These are phyloP conservation scores for Trochalopteron elliotii DNA, from an alignment of 2,113 vertebrate species.

Conservation along the genomic window DNA sequence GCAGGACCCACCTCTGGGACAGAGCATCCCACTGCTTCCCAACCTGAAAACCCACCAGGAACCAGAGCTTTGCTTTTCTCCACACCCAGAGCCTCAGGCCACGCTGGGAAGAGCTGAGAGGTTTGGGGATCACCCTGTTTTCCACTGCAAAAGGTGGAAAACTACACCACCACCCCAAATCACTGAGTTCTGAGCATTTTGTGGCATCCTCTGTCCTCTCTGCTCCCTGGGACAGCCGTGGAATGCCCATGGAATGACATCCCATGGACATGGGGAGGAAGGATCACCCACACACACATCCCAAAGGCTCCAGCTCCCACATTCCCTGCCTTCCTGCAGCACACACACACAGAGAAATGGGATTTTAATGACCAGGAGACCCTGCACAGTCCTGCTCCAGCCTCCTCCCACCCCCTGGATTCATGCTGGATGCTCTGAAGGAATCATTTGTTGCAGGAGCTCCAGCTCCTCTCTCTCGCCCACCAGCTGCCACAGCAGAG, in stretches of 20 bases:
- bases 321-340: background rate
- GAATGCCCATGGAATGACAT: background rate
- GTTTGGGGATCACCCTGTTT: background rate
- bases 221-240: background rate
- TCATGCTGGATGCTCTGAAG: background rate
- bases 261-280: background rate
- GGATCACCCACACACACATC: background rate
- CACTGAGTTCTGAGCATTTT: background rate
- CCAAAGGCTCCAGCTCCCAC: background rate
- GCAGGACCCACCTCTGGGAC: background rate
- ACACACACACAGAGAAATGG: background rate
- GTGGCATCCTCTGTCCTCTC: background rate
- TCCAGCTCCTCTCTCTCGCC: background rate
- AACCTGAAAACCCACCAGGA: background rate
- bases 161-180: background rate
- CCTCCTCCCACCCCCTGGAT: background rate
- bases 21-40: background rate
- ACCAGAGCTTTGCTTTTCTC: background rate
- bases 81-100: background rate
- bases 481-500: background rate
- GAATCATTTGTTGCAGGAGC: slow-evolving; percentile 1
- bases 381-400: background rate
- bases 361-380: background rate
- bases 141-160: background rate
- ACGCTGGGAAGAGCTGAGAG: background rate